Evolutionary conservation across 2,888 invertebrate genomes (phyloP).

Genomic region (Liopterus haemorrhoidalis): DNA sequence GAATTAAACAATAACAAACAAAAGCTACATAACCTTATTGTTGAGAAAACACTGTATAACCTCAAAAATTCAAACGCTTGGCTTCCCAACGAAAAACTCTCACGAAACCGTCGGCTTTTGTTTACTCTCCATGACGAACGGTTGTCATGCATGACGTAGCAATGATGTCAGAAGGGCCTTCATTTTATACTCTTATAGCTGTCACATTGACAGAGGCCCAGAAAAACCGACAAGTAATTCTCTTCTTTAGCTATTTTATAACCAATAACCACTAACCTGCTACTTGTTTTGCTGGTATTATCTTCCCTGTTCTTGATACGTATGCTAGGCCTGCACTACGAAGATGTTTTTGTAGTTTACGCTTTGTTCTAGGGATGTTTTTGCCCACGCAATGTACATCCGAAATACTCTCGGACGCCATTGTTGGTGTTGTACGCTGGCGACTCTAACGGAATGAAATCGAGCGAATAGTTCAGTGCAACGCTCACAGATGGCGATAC

Average conservation of each 20-base stretch:
- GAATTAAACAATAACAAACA: too few species aligned
- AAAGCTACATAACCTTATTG: too few species aligned
- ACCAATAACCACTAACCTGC: constrained; percentile 41
- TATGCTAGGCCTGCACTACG: constrained; percentile 48
- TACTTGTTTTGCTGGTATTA: constrained; percentile 48
- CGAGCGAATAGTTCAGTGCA: constrained; percentile 2
- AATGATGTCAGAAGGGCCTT: constrained; percentile 25
- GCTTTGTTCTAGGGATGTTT: constrained; percentile 45
- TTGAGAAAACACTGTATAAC: too few species aligned
- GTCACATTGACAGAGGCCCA: constrained; percentile 36
- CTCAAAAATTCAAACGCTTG: too few species aligned
- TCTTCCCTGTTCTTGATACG: constrained; percentile 48
- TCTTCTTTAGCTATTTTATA: constrained; percentile 16
- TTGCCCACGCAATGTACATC: constrained; percentile 42
- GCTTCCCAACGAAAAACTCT: constrained; percentile 1
- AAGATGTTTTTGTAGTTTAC: constrained; percentile 47
- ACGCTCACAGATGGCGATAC: constrained; percentile 1
- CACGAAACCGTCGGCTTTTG: background rate
- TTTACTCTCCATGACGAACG: background rate
- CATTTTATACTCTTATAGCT: constrained; percentile 32
- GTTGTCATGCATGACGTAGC: constrained; percentile 24
- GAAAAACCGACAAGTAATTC: constrained; percentile 37
- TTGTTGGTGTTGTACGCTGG: constrained; percentile 42
- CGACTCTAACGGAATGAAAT: constrained; percentile 28
- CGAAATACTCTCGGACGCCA: constrained; percentile 46